Evolutionary conservation across 1,140 invertebrate species (phyloP), one percentile per base, ranked within the genome.

Genomic region (Heterodera carotae): DNA sequence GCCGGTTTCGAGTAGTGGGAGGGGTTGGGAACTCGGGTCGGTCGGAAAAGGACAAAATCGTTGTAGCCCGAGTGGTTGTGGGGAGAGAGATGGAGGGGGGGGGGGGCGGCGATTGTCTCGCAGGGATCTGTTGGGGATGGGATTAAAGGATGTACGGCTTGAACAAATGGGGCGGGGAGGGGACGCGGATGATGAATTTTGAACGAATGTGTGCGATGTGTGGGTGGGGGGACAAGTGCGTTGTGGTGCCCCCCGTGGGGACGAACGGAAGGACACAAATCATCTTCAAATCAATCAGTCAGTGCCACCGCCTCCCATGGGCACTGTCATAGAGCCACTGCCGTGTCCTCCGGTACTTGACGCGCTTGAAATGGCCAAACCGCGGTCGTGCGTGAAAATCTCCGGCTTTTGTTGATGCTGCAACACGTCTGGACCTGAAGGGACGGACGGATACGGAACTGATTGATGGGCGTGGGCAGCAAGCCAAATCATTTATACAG

Each of bases 381-480:
- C 79, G 62, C 39, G 6, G 43, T 66, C 27, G n/a, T 39, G 36
- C 34, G 59, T 48, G 77, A 85, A 85, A 18, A 87, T 73, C 27
- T 85, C 84, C 0, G 84, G 84, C 62, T 85, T 85, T 6, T 74
- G 56, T n/a, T 62, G 29, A 62, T 84, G 83, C 25, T 60, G 80
- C 70, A 84, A 48, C 22, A 84, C 83, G 22, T 85, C 83, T 10
- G 85, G 77, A 10, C 83, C 81, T 60, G 71, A 70, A 74, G 8
- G 62, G n/a, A n/a, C n/a, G n/a, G n/a, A n/a, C n/a, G n/a, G n/a
- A n/a, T n/a, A n/a, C n/a, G n/a, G n/a, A n/a, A n/a, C n/a, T n/a
- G n/a, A n/a, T n/a, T n/a, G n/a, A n/a, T n/a, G n/a, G n/a, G n/a
- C n/a, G n/a, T n/a, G n/a, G n/a, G n/a, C n/a, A n/a, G n/a, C n/a